Percentiles rank a stretch among this genome's conserved stretches.
These are phyloP conservation scores for Psittacula echo DNA, from an alignment of 2,797 vertebrate species.

Conservation along the genomic window DNA sequence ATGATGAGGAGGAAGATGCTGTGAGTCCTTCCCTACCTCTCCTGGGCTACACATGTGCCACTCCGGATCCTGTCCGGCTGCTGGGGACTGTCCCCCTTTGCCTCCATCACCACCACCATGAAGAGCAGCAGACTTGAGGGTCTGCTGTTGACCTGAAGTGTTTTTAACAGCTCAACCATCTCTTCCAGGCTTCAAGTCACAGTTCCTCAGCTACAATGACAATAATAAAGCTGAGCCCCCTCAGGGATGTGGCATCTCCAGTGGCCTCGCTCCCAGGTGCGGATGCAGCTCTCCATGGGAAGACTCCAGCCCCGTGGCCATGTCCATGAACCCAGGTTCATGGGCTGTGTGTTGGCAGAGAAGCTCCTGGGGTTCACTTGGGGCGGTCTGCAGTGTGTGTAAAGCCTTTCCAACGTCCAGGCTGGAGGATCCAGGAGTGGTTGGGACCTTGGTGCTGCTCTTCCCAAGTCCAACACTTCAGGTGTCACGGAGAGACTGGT, in stretches of 20 bases:
- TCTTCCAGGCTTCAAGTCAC: background rate
- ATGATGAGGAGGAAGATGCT: background rate
- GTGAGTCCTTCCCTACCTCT: fast-evolving
- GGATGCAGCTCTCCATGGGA: background rate
- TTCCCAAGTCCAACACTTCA: too few species aligned
- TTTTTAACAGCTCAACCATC: background rate
- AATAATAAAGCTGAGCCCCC: background rate
- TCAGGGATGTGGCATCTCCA: fast-evolving
- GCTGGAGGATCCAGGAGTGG: background rate
- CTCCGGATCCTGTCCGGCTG: fast-evolving
- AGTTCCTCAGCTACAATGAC: background rate
- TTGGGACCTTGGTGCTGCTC: background rate
- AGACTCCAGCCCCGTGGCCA: fast-evolving
- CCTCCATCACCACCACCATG: background rate
- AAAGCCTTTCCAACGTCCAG: fast-evolving
- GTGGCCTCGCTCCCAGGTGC: fast-evolving
- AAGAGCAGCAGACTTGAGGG: background rate
- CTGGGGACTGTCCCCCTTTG: too few species aligned
- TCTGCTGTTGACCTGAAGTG: fast-evolving
- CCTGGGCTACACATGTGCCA: fast-evolving
- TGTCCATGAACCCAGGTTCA: fast-evolving
- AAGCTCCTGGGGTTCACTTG: background rate
- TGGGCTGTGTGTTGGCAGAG: background rate
- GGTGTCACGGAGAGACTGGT: fast-evolving
- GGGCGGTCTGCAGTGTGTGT: fast-evolving